Base-by-base conservation (phyloP, 2,888 invertebrate genomes). In the Dugesia japonica region DNA sequence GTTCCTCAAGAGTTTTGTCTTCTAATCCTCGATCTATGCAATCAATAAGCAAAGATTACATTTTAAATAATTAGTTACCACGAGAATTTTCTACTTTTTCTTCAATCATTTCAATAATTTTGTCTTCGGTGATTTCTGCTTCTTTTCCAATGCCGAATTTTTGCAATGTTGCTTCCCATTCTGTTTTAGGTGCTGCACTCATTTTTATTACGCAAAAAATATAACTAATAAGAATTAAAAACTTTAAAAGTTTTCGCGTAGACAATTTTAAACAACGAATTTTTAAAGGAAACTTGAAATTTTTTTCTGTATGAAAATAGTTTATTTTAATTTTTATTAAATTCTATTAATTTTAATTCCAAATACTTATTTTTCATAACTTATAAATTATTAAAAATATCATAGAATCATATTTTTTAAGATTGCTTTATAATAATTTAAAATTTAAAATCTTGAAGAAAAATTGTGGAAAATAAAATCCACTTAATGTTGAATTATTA, bases 1-100 rank as follows among this genome's bases (percentile, higher is more conserved):
- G 86, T 81, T 93, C 94, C 83, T 94, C 92, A 77, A 94, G 83
- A 71, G 89, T 88, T 92, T 76, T 79, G 78, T 74, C 89, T 20
- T 56, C 56, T 23, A 56, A n/a, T 13, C n/a, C n/a, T 56, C 17
- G 56, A 9, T 56, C 56, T 56, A 56, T 4, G 1, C 7, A 56
- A 56, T 56, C 17, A 7, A 56, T 9, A 38, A 38, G 38, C 38
- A 38, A 38, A 38, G 17, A 38, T 56, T 56, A 56, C 1, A 56
- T 56, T 4, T 13, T n/a, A 56, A 56, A 9, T 56, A 23, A 56
- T 56, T 23, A 56, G 56, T 56, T 56, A 56, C 56, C 56, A 56
- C 23, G 56, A 56, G 56, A 56, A 56, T 23, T 56, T 23, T 56
- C 56, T 4, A 56, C 56, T 56, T 56, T 56, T n/a, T 56, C 56